phyloP scores from a whole-genome alignment of 2,888 invertebrate genomes.

The Synergus itoensis region DNA sequence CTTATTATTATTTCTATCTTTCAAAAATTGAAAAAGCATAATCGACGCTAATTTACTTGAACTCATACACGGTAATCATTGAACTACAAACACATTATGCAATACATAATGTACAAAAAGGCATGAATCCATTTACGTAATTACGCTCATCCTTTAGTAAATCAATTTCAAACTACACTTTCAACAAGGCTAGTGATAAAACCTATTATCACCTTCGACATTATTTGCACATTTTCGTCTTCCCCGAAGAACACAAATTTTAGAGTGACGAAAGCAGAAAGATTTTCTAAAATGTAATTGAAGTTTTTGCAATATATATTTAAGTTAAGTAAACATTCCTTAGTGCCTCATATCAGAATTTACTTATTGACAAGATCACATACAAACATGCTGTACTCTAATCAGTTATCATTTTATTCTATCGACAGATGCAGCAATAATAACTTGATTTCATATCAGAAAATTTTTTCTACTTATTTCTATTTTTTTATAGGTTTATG shows the following conservation, averaged over 20 bases:
- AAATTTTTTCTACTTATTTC: neutral
- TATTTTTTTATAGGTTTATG: too few species aligned
- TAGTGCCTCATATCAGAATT: neutral
- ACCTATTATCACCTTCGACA: neutral
- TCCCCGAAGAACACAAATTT: neutral
- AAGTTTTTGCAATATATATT: neutral
- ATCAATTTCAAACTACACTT: constrained; percentile 1
- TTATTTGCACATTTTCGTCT: neutral
- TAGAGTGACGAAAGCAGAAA: neutral
- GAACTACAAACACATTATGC: neutral
- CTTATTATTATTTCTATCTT: too few species aligned
- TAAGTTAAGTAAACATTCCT: too few species aligned
- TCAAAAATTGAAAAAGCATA: neutral
- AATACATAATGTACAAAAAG: neutral
- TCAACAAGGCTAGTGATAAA: neutral
- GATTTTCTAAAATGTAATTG: neutral
- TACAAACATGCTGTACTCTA: neutral
- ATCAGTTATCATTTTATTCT: constrained; percentile 20
- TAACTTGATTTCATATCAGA: neutral
- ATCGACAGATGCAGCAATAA: neutral
- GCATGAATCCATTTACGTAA: constrained; percentile 17
- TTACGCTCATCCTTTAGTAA: constrained; percentile 8
- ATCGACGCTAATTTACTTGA: neutral
- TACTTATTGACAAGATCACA: neutral
- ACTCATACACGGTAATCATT: neutral